A percentile compares a stretch with the other conserved stretches of the same genome.
These are phyloP conservation scores for Orthosia incerta DNA, from an alignment of 2,888 invertebrate species.

Conservation along the genomic window DNA sequence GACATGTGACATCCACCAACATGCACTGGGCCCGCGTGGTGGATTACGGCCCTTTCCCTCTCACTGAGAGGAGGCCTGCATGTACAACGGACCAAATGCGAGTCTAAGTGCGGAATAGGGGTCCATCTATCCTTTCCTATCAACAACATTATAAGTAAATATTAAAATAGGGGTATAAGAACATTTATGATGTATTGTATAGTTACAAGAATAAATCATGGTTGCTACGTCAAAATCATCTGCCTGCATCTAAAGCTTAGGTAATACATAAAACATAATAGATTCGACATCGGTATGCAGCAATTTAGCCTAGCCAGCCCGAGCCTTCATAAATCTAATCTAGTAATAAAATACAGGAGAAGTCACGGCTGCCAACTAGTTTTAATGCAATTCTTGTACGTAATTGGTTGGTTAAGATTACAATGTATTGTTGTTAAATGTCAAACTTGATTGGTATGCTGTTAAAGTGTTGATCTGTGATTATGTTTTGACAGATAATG, in stretches of 20 bases:
- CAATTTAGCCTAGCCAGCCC: conserved; percentile 24
- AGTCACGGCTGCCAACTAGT: conserved; percentile 40
- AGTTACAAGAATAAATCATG: background rate
- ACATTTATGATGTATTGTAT: background rate
- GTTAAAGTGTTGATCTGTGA: background rate
- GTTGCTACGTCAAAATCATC: background rate
- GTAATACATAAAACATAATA: conserved; percentile 31
- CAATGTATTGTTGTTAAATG: conserved; percentile 51
- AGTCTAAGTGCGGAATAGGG: too few relatives aligned
- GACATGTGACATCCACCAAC: too few relatives aligned
- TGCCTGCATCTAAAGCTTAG: conserved; percentile 17
- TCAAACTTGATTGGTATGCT: conserved; percentile 38
- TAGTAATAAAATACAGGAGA: conserved; percentile 30
- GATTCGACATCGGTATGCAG: conserved; percentile 35
- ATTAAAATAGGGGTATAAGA: background rate
- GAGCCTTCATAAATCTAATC: conserved; percentile 42
- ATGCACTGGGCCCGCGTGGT: too few relatives aligned
- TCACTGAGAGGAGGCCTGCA: too few relatives aligned
- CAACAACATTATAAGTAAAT: background rate
- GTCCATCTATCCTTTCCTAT: too few relatives aligned
- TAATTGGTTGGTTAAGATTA: conserved; percentile 49
- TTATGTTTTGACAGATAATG: conserved; percentile 16
- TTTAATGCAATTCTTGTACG: conserved; percentile 37
- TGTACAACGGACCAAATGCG: too few relatives aligned
- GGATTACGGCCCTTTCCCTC: too few relatives aligned